Conservation (phyloP, 2,888 invertebrate species). For the Orchestes rusci region DNA sequence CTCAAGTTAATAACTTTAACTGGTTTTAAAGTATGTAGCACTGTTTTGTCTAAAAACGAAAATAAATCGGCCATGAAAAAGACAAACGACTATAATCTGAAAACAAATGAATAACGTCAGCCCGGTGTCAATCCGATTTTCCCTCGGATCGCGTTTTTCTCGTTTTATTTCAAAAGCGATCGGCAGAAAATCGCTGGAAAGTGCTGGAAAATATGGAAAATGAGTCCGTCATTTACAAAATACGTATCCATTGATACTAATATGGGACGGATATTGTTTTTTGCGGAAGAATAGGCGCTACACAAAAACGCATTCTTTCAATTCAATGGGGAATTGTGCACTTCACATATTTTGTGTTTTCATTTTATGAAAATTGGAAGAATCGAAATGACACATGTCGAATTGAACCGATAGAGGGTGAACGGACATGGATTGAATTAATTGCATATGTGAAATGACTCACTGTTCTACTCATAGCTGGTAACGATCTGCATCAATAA, state of each 20-base stretch:
- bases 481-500: no score
- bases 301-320: constrained; percentile 26
- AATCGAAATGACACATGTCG: constrained; percentile 17
- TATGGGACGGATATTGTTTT: constrained; percentile 24
- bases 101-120: constrained; percentile 4
- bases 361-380: constrained; percentile 18
- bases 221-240: constrained; percentile 24
- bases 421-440: background rate
- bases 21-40: no score
- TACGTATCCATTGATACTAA: constrained; percentile 23
- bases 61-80: constrained; percentile 7
- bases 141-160: constrained; percentile 10
- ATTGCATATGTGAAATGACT: no score
- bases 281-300: constrained; percentile 23
- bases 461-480: no score
- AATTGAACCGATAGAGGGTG: constrained; percentile 3
- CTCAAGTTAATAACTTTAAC: no score
- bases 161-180: constrained; percentile 17
- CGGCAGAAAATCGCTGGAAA: constrained; percentile 18
- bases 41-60: constrained; percentile 1
- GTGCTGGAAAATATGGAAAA: constrained; percentile 24
- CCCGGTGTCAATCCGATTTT: constrained; percentile 6
- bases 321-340: constrained; percentile 23
- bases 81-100: no score
- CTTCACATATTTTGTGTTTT: constrained; percentile 11